A percentile compares a stretch with the other conserved stretches of the same genome.
Conservation (phyloP, 2,888 invertebrate genomes). For the Galeruca laticollis region DNA sequence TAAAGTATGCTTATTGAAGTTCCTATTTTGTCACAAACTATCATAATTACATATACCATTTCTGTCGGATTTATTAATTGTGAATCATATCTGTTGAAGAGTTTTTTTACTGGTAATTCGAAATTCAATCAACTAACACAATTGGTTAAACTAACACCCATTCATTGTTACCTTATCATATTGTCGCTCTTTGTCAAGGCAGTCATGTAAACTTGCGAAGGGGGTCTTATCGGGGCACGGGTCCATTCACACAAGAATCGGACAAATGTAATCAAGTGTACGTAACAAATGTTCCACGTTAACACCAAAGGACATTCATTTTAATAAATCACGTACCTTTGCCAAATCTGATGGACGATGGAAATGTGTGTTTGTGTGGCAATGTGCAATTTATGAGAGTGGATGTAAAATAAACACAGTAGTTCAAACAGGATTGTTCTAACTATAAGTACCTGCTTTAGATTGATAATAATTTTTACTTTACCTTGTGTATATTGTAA, state of each 20-base stretch:
- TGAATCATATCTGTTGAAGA: background rate
- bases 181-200: conserved; percentile 40
- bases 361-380: background rate
- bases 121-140: conserved; percentile 39
- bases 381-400: background rate
- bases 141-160: conserved; percentile 56
- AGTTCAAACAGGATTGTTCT: background rate
- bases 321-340: conserved; percentile 37
- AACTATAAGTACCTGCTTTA: background rate
- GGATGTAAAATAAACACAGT: background rate
- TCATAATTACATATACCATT: too few relatives aligned
- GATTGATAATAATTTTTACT: too few relatives aligned
- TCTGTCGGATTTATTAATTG: background rate
- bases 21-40: too few relatives aligned
- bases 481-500: too few relatives aligned
- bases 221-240: conserved; percentile 61
- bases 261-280: conserved; percentile 64
- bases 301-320: conserved; percentile 49
- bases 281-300: conserved; percentile 64
- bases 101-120: background rate
- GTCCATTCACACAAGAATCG: conserved; percentile 63
- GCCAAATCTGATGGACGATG: background rate
- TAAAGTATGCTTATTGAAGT: too few relatives aligned
- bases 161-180: conserved; percentile 64
- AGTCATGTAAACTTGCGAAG: conserved; percentile 56